Evolutionary conservation across 2,797 vertebrate genomes (phyloP), one percentile per base, ranked within the genome.

Genomic region (Nyctalus aviator): DNA sequence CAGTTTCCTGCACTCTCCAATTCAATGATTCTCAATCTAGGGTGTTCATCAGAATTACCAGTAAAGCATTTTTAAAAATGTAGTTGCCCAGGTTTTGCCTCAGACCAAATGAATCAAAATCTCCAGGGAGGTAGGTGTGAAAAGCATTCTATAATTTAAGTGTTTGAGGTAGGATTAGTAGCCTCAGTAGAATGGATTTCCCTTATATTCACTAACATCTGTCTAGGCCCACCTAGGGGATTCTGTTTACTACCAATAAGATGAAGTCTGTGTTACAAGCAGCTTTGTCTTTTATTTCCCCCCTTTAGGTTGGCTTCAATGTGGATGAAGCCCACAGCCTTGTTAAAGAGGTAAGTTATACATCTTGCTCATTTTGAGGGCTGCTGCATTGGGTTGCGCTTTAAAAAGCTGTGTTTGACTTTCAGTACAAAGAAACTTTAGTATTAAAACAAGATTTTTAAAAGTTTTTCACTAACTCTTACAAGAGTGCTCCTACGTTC

Each of bases 271-370:
- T 88, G 57, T 66, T 84, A 46, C 91, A 95, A 94, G n/a, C 27
- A 68, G 15, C 68, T 92, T 76, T 94, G 15, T 90, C 41, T 89
- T 93, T 71, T 92, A 88, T 84, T 93, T 5, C 95, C 86, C n/a
- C 32, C n/a, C 96, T 97, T 35, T 97, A 99, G 99, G 98, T 98
- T 96, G 98, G 98, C 72, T 99, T 99, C 96, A 99, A 97, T 96
- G 98, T 98, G 35, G 99, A 99, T 88, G 99, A 99, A 97, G 99
- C 99, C 6, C 99, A 99, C 66, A 98, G 94, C 97, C 97, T 99
- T 18, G 98, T 99, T 48, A 99, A 99, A 97, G 99, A 99, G 98
- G 99, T 99, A 98, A 71, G 93, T 97, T 95, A 35, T 10, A 44
- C n/a, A 55, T 92, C 50, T 86, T 91, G 18, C 77, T 90, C 37